Percentiles rank a stretch among this genome's conserved stretches.
Conservation (phyloP, 2,797 vertebrate genomes). For the Syndactyla subalaris region DNA sequence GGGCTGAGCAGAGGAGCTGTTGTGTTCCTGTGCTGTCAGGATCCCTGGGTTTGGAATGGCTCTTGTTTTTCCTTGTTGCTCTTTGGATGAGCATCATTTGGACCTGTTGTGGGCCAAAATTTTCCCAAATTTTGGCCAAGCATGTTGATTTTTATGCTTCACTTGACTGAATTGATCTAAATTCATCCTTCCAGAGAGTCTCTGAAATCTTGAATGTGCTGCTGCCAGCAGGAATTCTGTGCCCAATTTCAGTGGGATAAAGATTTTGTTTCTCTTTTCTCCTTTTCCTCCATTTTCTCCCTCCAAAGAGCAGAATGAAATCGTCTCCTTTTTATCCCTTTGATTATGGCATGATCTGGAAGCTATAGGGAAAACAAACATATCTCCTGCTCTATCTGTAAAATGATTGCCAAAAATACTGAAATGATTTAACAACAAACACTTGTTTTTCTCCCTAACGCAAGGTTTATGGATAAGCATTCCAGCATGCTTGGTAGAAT, state of each 20-base stretch:
- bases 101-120: neutral
- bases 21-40: neutral
- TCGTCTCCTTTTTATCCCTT: neutral
- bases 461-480: neutral
- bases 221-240: neutral
- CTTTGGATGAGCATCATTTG: neutral
- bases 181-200: neutral
- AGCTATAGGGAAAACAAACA: rapidly evolving
- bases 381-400: neutral
- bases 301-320: neutral
- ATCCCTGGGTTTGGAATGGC: neutral
- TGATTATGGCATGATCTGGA: neutral
- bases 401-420: neutral
- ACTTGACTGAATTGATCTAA: neutral
- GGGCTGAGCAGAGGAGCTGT: neutral
- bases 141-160: neutral
- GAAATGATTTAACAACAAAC: neutral
- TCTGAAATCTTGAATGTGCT: neutral
- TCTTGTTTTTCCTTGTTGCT: neutral
- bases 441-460: neutral
- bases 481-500: neutral
- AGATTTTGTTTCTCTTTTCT: neutral
- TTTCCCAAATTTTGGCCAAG: neutral
- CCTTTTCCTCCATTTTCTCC: neutral
- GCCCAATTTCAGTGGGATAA: neutral